Evolutionary conservation across 2,113 vertebrate genomes (phyloP).

Genomic region (Neomonachus schauinslandi): DNA sequence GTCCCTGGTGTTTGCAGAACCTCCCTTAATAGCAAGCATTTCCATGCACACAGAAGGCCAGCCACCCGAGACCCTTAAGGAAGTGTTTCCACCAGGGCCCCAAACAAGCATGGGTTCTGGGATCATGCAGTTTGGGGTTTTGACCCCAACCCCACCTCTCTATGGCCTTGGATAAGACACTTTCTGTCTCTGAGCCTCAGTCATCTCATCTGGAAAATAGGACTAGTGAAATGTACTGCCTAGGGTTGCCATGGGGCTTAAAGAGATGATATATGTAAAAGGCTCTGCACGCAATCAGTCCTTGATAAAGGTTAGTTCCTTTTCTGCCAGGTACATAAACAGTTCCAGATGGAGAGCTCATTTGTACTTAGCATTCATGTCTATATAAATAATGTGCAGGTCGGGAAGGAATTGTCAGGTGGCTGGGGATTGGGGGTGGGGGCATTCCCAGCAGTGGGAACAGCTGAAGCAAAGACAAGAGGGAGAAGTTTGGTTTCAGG

Average conservation of each 20-base stretch:
- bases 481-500: neutral
- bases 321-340: slow-evolving; percentile 74
- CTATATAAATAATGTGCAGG: slow-evolving; percentile 70
- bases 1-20: neutral
- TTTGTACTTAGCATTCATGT: slow-evolving; percentile 9
- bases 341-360: slow-evolving; percentile 77
- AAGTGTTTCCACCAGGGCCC: neutral
- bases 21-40: neutral
- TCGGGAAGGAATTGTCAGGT: slow-evolving; percentile 63
- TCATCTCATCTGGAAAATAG: slow-evolving; percentile 43
- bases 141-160: neutral
- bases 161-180: neutral
- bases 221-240: slow-evolving; percentile 38
- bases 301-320: slow-evolving; percentile 67
- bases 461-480: neutral
- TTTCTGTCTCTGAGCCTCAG: slow-evolving; percentile 28
- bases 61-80: too few species aligned
- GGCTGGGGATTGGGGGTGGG: neutral
- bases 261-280: slow-evolving; percentile 42
- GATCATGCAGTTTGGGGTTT: neutral
- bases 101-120: neutral
- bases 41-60: neutral
- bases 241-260: neutral
- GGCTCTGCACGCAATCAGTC: neutral
- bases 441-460: neutral